Percentiles rank a stretch among this genome's conserved stretches.
Evolutionary conservation across 2,888 invertebrate genomes (phyloP).

Genomic region (Nomada ruficornis): DNA sequence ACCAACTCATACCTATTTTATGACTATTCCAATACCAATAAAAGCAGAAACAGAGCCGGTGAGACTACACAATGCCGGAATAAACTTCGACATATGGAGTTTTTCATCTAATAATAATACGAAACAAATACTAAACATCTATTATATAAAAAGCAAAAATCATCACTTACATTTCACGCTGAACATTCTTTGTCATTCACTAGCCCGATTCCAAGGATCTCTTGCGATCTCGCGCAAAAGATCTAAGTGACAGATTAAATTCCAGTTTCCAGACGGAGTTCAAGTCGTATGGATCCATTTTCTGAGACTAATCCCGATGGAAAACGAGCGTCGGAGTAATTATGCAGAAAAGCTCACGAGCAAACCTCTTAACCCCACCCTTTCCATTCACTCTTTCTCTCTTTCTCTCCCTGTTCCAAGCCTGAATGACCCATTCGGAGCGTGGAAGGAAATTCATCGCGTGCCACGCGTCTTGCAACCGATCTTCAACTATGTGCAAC

Average conservation of each 20-base stretch:
- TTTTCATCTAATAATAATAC: neutral
- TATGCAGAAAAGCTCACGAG: slow-evolving; percentile 25
- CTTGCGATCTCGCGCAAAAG: neutral
- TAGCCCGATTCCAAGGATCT: neutral
- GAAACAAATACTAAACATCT: neutral
- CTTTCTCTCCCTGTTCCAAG: neutral
- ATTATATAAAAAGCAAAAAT: neutral
- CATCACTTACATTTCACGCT: neutral
- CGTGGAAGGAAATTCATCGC: slow-evolving; percentile 27
- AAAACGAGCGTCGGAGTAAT: slow-evolving; percentile 44
- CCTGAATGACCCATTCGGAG: slow-evolving; percentile 31
- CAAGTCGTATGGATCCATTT: slow-evolving; percentile 21
- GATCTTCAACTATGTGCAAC: slow-evolving; percentile 33
- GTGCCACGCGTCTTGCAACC: slow-evolving; percentile 41
- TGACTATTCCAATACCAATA: neutral
- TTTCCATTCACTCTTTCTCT: no score
- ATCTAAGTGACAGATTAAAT: slow-evolving; percentile 28
- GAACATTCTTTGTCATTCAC: neutral
- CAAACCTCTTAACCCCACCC: neutral
- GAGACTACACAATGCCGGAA: slow-evolving; percentile 19
- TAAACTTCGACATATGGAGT: neutral
- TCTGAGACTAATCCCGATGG: neutral
- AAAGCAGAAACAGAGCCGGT: neutral
- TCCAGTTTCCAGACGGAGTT: slow-evolving; percentile 2
- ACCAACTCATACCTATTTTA: slow-evolving; percentile 16